Base-by-base conservation (phyloP, 2,888 invertebrate genomes). In the Trichogramma evanescens region DNA sequence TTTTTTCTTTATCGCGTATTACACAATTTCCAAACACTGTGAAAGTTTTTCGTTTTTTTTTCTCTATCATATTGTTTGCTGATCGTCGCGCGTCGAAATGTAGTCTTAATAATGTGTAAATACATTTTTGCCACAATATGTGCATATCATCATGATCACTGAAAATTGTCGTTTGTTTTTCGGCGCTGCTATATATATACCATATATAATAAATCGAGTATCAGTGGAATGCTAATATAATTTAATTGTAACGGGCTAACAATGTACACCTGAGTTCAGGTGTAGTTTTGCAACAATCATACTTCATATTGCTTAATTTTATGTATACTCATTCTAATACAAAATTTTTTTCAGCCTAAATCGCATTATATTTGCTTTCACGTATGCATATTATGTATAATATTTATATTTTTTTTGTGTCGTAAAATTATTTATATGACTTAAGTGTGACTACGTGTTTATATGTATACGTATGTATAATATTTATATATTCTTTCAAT, bases 291-390 rank as follows among this genome's bases (percentile, higher is more conserved):
- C 49, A 54, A n/a, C 50, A 57, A 54, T 50, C 50, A 50, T 41
- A 44, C 43, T 39, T 5, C 53, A 49, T 58, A 61, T 62, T 62
- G 62, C 62, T 59, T 62, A 41, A 50, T 54, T 50, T 26, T 26
- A 26, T 26, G 26, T 26, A 26, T 59, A 59, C 41, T 50, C 52
- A 45, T 6, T 44, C 55, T 40, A 58, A 51, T 58, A 56, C 40
- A 56, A 26, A 26, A 54, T 38, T 54, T 10, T 61, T 55, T 55
- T 55, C 46, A 51, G 40, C 40, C 43, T 40, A 57, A 43, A 45
- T 6, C 54, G 13, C 57, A 44, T 54, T 57, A 38, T 10, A 40
- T 45, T 38, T 7, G 26, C 3, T 26, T 26, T 26, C 26, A 26
- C 26, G 26, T 26, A 26, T 26, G 26, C 26, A 26, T 26, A 26